These are phyloP conservation scores for Tragopan temminckii DNA, from an alignment of 2,797 vertebrate genomes.

Conservation along the genomic window DNA sequence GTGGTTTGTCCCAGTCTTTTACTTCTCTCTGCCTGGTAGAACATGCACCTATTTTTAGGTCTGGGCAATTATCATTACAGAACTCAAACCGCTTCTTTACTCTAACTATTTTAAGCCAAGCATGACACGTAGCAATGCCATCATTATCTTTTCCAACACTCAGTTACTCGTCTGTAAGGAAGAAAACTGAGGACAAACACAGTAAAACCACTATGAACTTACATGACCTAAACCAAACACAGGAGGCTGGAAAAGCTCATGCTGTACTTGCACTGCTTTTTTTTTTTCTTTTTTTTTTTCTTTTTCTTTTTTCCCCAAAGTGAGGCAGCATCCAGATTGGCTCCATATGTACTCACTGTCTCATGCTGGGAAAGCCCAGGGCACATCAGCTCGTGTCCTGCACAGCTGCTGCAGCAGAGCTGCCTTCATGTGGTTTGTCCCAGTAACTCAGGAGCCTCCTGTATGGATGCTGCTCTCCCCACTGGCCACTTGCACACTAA, in stretches of 20 bases:
- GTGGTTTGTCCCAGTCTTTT: not conserved
- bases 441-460: not conserved
- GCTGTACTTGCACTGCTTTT: not conserved
- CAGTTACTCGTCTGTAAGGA: not conserved
- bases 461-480: not conserved
- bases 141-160: not conserved
- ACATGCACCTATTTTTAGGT: conserved; percentile 53
- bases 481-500: not conserved
- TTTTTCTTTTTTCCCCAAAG: not conserved
- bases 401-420: not conserved
- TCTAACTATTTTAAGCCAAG: conserved; percentile 37
- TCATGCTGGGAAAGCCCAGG: not conserved
- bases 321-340: not conserved
- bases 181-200: not conserved
- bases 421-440: not conserved
- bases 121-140: not conserved
- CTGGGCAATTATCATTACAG: conserved; percentile 27
- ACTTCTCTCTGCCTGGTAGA: not conserved
- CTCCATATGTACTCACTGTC: not conserved
- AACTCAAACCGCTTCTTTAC: conserved; percentile 33
- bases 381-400: not conserved
- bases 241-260: not conserved
- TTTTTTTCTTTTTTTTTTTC: not conserved
- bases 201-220: not conserved
- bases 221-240: not conserved